Evolutionary conservation across 2,113 vertebrate species (phyloP), one percentile per base, ranked within the genome.

Genomic region (Cryptomyrus ogoouensis): DNA sequence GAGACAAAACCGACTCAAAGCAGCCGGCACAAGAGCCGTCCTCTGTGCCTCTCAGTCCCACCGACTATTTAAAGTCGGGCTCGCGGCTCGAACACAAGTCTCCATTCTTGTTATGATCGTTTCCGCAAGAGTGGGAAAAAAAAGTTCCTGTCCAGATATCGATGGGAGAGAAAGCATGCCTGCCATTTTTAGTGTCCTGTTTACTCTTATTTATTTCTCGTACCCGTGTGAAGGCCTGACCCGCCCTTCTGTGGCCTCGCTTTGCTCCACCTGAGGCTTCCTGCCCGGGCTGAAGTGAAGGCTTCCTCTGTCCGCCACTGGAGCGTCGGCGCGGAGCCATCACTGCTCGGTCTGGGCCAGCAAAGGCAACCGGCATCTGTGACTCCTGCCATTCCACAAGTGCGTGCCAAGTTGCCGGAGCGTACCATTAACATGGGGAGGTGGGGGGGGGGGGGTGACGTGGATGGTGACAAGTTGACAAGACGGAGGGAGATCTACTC

Each of bases 1-100:
- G 90, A 94, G 95, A 94, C 94, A 42, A 93, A 91, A 39, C 88
- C 39, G 90, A 91, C 93, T 95, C 94, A 95, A 95, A 96, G 94
- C 92, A 92, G 89, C 53, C 35, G 84, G 70, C 92, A 87, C 92
- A 92, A 49, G 27, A 88, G 12, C 24, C 27, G 6, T 46, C 53
- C 13, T 42, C 80, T 85, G 35, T 88, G 27, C 85, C 12, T 50
- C 87, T 91, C 88, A 62, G 66, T 50, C 90, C 93, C 89, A n/a
- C 15, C 58, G 9, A 80, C 93, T 94, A 93, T 94, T 95, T 95
- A 91, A 92, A 94, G 93, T 92, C 92, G 91, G 89, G 93, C 91
- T 89, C 93, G 94, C 93, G 17, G 9, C 90, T 89, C 66, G 90
- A 91, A 93, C 93, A 94, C 89, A 93, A 90, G 62, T 39, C 77